phyloP scores from a whole-genome alignment of 1,140 invertebrate genomes.

The Drosophila sturtevanti region DNA sequence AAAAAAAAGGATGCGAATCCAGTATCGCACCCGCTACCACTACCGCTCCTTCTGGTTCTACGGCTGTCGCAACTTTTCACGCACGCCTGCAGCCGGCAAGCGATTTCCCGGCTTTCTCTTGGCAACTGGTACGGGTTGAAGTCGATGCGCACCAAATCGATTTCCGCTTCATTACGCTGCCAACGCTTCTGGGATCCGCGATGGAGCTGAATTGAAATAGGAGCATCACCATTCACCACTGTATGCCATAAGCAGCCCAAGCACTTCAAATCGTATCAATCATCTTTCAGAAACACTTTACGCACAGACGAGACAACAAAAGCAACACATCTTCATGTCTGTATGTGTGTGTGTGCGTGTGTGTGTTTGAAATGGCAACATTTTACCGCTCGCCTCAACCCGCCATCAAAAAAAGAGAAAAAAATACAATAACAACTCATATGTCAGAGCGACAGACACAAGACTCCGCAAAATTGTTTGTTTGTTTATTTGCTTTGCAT shows the following conservation, averaged over 20 bases:
- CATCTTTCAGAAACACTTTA: conserved; percentile 69
- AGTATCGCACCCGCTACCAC: not conserved
- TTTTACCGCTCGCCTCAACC: not conserved
- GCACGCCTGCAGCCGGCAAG: conserved; percentile 73
- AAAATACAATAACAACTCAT: conserved; percentile 33
- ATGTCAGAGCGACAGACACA: conserved; percentile 49
- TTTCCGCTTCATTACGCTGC: conserved; percentile 76
- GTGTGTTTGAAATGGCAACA: conserved; percentile 26
- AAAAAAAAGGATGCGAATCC: not conserved
- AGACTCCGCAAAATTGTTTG: conserved; percentile 67
- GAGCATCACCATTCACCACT: not conserved
- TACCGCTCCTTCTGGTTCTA: not conserved
- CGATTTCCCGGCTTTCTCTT: conserved; percentile 53
- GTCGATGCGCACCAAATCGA: conserved; percentile 67
- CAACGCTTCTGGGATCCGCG: conserved; percentile 37
- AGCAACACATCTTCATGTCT: not conserved
- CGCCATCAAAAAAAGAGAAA: too few species aligned
- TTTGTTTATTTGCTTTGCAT: conserved; percentile 61
- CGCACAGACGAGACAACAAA: conserved; percentile 13
- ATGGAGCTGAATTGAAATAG: too few species aligned
- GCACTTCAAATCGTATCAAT: conserved; percentile 65
- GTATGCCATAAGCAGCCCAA: conserved; percentile 7
- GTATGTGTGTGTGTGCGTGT: conserved; percentile 31
- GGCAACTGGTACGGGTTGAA: conserved; percentile 56
- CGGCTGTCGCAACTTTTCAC: conserved; percentile 71